A percentile compares a stretch with the other conserved stretches of the same genome.
These are phyloP conservation scores for Stratiolaelaps scimitus DNA, from an alignment of 1,140 invertebrate genomes.

Conservation along the genomic window DNA sequence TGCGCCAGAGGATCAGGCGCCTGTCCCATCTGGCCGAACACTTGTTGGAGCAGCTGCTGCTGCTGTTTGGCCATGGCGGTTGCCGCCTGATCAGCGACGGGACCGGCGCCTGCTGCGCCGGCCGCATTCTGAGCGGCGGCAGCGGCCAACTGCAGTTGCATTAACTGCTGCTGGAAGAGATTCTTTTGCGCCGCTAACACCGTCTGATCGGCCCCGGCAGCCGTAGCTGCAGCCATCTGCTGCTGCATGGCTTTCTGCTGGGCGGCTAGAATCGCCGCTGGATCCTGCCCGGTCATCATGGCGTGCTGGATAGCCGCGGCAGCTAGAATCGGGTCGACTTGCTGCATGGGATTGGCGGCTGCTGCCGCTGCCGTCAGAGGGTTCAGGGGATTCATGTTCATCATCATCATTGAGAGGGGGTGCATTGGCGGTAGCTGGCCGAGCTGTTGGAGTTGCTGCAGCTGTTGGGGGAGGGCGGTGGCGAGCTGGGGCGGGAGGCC, in stretches of 20 bases:
- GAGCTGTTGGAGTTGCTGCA: constrained; percentile 29
- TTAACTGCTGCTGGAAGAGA: constrained; percentile 57
- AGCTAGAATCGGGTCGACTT: constrained; percentile 6
- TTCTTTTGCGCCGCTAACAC: constrained; percentile 30
- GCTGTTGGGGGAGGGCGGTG: constrained; percentile 31
- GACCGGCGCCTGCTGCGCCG: constrained; percentile 49
- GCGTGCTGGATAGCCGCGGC: constrained; percentile 19
- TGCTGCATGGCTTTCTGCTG: constrained; percentile 27
- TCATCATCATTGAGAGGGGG: constrained; percentile 32
- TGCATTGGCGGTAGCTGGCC: constrained; percentile 31
- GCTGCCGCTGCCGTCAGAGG: background rate
- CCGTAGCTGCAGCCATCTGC: constrained; percentile 31
- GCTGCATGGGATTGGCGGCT: constrained; percentile 1
- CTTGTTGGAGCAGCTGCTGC: constrained; percentile 28
- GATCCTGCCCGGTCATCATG: constrained; percentile 25
- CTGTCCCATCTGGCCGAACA: constrained; percentile 30
- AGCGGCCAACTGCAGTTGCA: constrained; percentile 68
- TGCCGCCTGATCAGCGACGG: constrained; percentile 34
- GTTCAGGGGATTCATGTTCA: constrained; percentile 27
- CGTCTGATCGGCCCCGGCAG: constrained; percentile 32
- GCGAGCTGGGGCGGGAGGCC: constrained; percentile 22
- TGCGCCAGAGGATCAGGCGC: constrained; percentile 41
- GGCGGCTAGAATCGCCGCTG: constrained; percentile 11
- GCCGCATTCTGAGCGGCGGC: constrained; percentile 58
- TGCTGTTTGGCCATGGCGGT: constrained; percentile 35